Evolutionary conservation across 2,113 vertebrate genomes (phyloP).

Genomic region (Salminus brasiliensis): DNA sequence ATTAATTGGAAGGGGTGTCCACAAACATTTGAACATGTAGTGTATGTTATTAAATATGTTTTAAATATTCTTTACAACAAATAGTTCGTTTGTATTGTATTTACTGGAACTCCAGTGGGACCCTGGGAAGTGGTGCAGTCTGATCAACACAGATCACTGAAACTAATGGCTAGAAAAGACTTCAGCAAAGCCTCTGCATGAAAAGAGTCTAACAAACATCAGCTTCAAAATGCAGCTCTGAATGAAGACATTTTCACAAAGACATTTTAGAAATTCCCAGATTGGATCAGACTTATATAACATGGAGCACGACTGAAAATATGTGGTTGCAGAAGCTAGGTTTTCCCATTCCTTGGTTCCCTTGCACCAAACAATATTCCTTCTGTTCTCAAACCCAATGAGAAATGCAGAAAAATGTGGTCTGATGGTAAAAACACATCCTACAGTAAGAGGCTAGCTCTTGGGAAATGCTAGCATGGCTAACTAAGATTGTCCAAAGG

Average conservation of each 20-base stretch:
- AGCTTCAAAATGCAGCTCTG: not conserved
- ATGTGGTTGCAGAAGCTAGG: not conserved
- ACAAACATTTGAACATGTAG: too few species aligned
- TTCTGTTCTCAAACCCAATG: slow-evolving; percentile 40
- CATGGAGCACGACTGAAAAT: slow-evolving; percentile 8
- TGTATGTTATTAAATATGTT: too few species aligned
- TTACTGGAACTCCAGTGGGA: slow-evolving; percentile 18
- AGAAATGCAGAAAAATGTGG: slow-evolving; percentile 19
- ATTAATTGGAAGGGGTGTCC: too few species aligned
- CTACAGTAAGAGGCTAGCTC: slow-evolving; percentile 25
- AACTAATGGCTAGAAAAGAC: slow-evolving; percentile 40
- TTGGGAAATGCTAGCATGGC: not conserved
- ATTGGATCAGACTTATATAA: slow-evolving; percentile 3
- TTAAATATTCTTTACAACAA: slow-evolving; percentile 25
- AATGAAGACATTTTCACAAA: not conserved
- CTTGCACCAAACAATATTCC: slow-evolving; percentile 32
- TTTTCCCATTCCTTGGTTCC: slow-evolving; percentile 34
- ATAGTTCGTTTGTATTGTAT: not conserved
- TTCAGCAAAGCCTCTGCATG: slow-evolving; percentile 12
- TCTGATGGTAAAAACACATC: slow-evolving; percentile 41
- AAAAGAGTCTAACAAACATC: slow-evolving; percentile 1
- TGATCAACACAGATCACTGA: not conserved
- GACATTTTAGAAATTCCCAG: slow-evolving; percentile 19
- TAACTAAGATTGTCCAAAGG: not conserved
- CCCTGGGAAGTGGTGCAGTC: not conserved